These are phyloP conservation scores for Myripristis murdjan DNA, from an alignment of 2,797 vertebrate genomes.

Conservation along the genomic window DNA sequence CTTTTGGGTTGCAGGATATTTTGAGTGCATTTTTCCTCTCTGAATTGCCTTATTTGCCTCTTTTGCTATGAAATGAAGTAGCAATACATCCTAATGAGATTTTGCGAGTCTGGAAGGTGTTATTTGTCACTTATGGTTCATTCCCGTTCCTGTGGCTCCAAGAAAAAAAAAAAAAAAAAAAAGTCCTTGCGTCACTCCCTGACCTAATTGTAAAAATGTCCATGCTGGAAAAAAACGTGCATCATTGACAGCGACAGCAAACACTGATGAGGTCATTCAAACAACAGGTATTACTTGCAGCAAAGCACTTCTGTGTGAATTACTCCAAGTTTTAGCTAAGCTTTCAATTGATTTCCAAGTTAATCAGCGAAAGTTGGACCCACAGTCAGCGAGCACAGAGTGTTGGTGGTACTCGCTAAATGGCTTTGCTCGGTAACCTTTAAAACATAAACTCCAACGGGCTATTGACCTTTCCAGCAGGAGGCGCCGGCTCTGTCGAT, in stretches of 20 bases:
- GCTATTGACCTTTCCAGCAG: not conserved
- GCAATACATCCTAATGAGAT: not conserved
- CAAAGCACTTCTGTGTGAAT: not conserved
- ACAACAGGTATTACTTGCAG: slow-evolving; percentile 35
- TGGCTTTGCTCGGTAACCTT: slow-evolving; percentile 49
- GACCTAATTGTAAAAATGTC: not conserved
- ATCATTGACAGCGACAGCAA: slow-evolving; percentile 25
- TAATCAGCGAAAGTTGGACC: slow-evolving; percentile 61
- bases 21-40: not conserved
- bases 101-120: not conserved
- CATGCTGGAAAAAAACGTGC: no score
- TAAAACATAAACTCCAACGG: slow-evolving; percentile 1
- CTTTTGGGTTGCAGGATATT: not conserved
- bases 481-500: not conserved
- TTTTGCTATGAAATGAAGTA: no score
- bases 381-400: slow-evolving; percentile 31
- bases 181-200: not conserved
- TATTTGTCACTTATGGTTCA: not conserved
- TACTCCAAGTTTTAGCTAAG: slow-evolving; percentile 27
- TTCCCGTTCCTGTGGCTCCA: slow-evolving; percentile 6
- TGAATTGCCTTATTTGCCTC: not conserved
- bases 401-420: slow-evolving; percentile 44
- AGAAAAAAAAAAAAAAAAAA: slow-evolving; percentile 24
- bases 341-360: slow-evolving; percentile 29
- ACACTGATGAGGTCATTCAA: slow-evolving; percentile 43